Evolutionary conservation across 2,113 vertebrate genomes (phyloP), one percentile per base, ranked within the genome.

Genomic region (Albula goreensis): DNA sequence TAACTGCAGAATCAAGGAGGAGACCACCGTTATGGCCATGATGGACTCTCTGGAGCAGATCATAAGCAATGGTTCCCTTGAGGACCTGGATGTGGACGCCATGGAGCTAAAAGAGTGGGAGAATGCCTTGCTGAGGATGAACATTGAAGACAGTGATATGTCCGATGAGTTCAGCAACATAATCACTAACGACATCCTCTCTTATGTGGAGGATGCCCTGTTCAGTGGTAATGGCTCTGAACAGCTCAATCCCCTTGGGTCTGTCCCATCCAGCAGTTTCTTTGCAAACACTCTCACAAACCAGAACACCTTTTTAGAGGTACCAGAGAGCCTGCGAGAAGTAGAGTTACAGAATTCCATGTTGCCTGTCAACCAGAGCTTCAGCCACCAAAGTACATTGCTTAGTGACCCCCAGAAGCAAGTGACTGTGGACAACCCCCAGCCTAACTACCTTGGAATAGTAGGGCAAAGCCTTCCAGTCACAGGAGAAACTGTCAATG

Each of bases 201-300:
- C 91, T 0, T 95, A 78, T 0, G 87, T 92, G 48, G 95, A 96
- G 83, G 94, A 95, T 87, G 85, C 93, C 74, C 90, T 94, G 25
- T 92, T 93, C 52, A 92, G 89, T 83, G 93, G 94, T 7, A 91
- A 81, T 0, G 87, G 91, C 86, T 66, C 31, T 91, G 85, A 17
- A 17, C 90, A 52, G 74, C 85, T 0, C 88, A 80, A 91, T 7
- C 88, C 89, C 51, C 56, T 91, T 22, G 57, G 85, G 83, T 1
- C 78, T 22, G n/a, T 81, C 41, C 49, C 49, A 19, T 5, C 79
- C 41, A 51, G 31, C n/a, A 81, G 66, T 13, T 50, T 77, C 70
- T 13, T 53, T 31, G 50, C n/a, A 50, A 86, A 50, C 6, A 11
- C 50, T 3, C 66, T 77, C 12, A 10, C n/a, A 50, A 82, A 78